Evolutionary conservation across 2,888 invertebrate species (phyloP).

Genomic region (Eupithecia abbreviata): DNA sequence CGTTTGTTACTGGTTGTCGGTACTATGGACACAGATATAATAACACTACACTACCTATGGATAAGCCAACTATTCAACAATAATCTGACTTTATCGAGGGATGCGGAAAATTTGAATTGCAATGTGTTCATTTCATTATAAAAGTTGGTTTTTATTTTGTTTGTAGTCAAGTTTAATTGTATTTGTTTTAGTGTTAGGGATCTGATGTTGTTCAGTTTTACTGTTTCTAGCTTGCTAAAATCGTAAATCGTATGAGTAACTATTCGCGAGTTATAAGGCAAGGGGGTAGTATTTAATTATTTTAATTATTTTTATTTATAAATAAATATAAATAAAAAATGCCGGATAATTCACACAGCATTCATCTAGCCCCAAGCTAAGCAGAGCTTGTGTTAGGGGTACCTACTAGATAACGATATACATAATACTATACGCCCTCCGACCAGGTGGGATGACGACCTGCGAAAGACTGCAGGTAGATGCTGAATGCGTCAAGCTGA

Average conservation of each 20-base stretch:
- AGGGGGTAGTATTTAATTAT: background rate
- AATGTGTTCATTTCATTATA: conserved; percentile 43
- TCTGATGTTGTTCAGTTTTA: background rate
- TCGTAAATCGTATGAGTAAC: background rate
- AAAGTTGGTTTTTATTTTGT: conserved; percentile 37
- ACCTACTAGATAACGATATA: no score
- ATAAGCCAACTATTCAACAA: conserved; percentile 58
- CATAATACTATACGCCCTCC: no score
- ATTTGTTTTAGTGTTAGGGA: conserved; percentile 24
- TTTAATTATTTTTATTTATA: background rate
- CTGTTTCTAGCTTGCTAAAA: background rate
- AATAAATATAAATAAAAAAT: background rate
- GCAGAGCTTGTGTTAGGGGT: no score
- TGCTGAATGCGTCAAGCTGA: no score
- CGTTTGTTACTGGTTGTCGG: conserved; percentile 51
- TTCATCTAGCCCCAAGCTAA: no score
- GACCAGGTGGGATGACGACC: no score
- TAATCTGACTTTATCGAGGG: conserved; percentile 66
- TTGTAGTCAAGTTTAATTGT: conserved; percentile 21
- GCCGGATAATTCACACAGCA: no score
- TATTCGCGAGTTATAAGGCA: background rate
- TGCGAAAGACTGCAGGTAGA: no score
- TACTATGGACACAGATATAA: conserved; percentile 35
- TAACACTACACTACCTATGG: conserved; percentile 32
- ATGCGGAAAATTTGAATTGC: conserved; percentile 43